Percentiles rank a stretch among this genome's conserved stretches.
Evolutionary conservation across 37 sponge, comb jelly and placozoan species (phyloP).

Genomic region (Amphimedon queenslandica): DNA sequence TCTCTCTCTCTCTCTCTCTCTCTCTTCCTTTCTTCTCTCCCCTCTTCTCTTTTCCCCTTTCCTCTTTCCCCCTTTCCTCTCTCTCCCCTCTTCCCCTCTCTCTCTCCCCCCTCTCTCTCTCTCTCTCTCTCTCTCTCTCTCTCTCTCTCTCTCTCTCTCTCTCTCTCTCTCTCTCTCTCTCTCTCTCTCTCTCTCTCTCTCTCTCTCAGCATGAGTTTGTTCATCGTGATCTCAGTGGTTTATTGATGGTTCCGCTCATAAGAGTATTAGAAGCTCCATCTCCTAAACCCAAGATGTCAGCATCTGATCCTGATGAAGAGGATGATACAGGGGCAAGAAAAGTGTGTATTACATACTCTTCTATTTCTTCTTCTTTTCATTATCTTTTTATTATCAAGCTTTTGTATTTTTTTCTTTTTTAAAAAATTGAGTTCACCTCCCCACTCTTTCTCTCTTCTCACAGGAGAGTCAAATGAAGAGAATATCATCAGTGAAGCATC

Average conservation of each 20-base stretch:
- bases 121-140: too few relatives aligned
- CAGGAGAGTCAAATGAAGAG: slow-evolving; percentile 29
- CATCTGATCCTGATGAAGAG: slow-evolving; percentile 11
- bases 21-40: slow-evolving; percentile 3
- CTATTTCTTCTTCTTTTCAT: too few relatives aligned
- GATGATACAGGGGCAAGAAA: neutral
- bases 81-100: slow-evolving; percentile 4
- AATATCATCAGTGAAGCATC: slow-evolving; percentile 58
- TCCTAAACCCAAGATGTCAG: slow-evolving; percentile 30
- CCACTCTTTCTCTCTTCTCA: neutral
- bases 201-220: slow-evolving; percentile 53
- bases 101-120: too few relatives aligned
- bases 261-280: slow-evolving; percentile 57
- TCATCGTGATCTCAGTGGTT: slow-evolving; percentile 34
- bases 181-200: neutral
- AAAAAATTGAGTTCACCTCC: too few relatives aligned
- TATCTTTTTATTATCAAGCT: too few relatives aligned
- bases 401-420: too few relatives aligned
- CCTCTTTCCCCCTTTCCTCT: neutral
- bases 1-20: neutral
- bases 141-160: too few relatives aligned
- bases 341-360: neutral
- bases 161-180: too few relatives aligned
- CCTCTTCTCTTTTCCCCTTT: neutral
- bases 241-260: slow-evolving; percentile 51